phyloP scores from a whole-genome alignment of 2,113 vertebrate species.

The Apeltes quadracus region DNA sequence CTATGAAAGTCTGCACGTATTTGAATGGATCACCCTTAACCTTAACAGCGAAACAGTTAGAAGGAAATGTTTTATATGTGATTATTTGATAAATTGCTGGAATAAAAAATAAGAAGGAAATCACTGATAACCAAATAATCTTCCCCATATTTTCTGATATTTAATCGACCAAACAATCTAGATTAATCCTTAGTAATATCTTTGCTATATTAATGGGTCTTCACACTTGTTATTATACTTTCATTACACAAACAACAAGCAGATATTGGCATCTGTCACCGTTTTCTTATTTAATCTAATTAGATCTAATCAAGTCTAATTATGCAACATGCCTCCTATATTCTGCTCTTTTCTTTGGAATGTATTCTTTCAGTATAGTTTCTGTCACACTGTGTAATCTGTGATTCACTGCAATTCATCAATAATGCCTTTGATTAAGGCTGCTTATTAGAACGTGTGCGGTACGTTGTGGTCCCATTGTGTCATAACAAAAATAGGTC shows the following conservation, averaged over 20 bases:
- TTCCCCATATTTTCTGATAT: no score
- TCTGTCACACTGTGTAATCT: constrained; percentile 17
- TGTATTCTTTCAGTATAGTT: background rate
- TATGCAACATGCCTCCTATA: constrained; percentile 4
- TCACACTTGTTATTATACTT: constrained; percentile 16
- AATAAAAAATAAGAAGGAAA: background rate
- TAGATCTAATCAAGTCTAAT: background rate
- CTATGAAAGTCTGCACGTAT: background rate
- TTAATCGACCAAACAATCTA: background rate
- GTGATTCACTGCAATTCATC: constrained; percentile 13
- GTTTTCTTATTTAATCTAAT: background rate
- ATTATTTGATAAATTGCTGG: background rate
- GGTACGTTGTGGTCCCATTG: constrained; percentile 45
- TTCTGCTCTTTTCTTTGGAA: constrained; percentile 14
- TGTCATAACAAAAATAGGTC: constrained; percentile 45
- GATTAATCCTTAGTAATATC: background rate
- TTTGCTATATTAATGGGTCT: background rate
- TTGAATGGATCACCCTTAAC: background rate
- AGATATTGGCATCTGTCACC: background rate
- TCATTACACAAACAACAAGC: constrained; percentile 33
- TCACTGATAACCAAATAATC: background rate
- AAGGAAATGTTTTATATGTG: background rate
- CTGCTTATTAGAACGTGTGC: constrained; percentile 46
- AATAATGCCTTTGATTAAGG: constrained; percentile 55
- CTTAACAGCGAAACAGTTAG: background rate